A percentile compares a stretch with the other conserved stretches of the same genome.
These are phyloP conservation scores for Trissonchulus sp. DNA, from an alignment of 2,888 invertebrate species.

Conservation along the genomic window DNA sequence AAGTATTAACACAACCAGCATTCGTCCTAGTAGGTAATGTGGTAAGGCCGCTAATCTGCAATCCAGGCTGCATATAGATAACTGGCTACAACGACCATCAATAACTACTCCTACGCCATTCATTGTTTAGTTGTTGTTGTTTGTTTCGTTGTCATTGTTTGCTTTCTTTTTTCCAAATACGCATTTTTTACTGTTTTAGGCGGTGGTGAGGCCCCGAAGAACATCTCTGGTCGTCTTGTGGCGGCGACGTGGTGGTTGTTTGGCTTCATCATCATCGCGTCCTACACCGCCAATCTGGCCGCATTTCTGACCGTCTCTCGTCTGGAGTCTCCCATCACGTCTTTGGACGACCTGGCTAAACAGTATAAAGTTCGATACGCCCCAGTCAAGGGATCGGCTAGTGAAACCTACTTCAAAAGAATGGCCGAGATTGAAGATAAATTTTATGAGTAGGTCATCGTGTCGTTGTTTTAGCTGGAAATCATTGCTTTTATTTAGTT, in stretches of 20 bases:
- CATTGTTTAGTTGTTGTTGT: too few relatives aligned
- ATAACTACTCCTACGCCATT: too few relatives aligned
- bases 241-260: constrained; percentile 99
- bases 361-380: constrained; percentile 95
- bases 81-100: too few relatives aligned
- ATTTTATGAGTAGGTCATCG: constrained; percentile 79
- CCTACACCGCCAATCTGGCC: constrained; percentile 94
- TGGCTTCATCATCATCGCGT: constrained; percentile 96
- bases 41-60: too few relatives aligned
- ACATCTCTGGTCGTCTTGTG: constrained; percentile 83
- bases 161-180: too few relatives aligned
- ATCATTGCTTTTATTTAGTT: too few relatives aligned
- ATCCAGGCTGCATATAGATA: too few relatives aligned
- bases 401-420: constrained; percentile 86
- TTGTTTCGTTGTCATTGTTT: too few relatives aligned
- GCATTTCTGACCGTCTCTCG: constrained; percentile 77
- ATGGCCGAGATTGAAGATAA: constrained; percentile 90
- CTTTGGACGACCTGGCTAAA: constrained; percentile 81
- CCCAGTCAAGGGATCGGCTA: constrained; percentile 75
- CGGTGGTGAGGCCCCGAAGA: constrained; percentile 91
- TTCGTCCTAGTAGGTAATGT: too few relatives aligned
- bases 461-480: background rate
- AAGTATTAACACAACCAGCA: too few relatives aligned
- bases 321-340: constrained; percentile 47
- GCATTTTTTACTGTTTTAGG: too few relatives aligned